Base-by-base conservation (phyloP, 1,140 invertebrate species). In the Scaptomyza montana region DNA sequence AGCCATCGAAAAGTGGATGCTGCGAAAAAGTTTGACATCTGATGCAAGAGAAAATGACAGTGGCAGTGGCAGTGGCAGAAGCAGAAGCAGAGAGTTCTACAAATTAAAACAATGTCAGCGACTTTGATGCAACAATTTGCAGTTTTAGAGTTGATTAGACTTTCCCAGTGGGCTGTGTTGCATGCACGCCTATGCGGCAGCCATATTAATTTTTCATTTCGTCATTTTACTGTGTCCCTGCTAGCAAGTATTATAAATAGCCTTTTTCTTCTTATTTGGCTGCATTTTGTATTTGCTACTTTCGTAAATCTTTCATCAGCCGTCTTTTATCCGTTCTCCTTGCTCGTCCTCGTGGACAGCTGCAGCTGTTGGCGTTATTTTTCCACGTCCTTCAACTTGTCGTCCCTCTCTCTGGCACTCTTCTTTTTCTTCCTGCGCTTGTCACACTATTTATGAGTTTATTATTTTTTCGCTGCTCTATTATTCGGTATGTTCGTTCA, bases 371-470 rank as follows among this genome's bases (percentile, higher is more conserved):
- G 51, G 33, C 36, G 62, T 74, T 64, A 82, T 82, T 82, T 82
- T 73, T 82, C 55, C 54, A 45, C 51, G 62, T 59, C 45, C 64
- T 57, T 16, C 33, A 49, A 51, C 46, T 63, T 71, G 51, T 69
- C 49, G 55, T 54, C 36, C 46, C 71, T 25, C 33, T 56, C 41
- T n/a, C 30, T 36, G 19, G 41, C 39, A 25, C 16, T 67, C 76
- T 7, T 46, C 45, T 46, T 51, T 25, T 70, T 45, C n/a, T 41
- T 43, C 30, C 50, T 68, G 36, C n/a, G 61, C 77, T 74, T 77
- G 80, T 80, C 80, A 84, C 74, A 64, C 66, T 84, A 84, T 84
- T 84, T 84, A 84, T 80, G 80, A 85, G 80, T 84, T 84, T 85
- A 84, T 84, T 84, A 84, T 84, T 85, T 80, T 80, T 69, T 53